phyloP scores from a whole-genome alignment of 30 jellyfish, hydroid and myxozoan species.

The Morbakka virulenta region DNA sequence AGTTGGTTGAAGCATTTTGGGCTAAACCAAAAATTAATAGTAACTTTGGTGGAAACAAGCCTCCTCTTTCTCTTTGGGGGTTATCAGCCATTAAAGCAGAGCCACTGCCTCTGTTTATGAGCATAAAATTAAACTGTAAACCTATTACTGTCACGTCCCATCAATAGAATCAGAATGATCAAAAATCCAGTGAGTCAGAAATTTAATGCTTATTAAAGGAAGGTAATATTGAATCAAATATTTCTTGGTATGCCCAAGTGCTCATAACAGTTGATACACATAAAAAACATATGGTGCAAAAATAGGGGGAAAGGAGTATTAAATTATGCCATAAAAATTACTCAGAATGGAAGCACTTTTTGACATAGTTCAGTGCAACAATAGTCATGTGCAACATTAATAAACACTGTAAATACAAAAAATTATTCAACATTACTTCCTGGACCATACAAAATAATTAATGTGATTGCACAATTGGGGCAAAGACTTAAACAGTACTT shows the following conservation, averaged over 20 bases:
- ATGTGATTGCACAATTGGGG: too few species aligned
- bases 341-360: too few species aligned
- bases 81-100: constrained; percentile 8
- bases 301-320: too few species aligned
- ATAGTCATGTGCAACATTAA: too few species aligned
- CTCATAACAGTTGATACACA: constrained; percentile 12
- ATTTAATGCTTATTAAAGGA: constrained; percentile 40
- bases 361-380: too few species aligned
- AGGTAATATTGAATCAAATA: constrained; percentile 64
- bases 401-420: too few species aligned
- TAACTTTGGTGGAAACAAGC: not conserved
- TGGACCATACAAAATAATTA: too few species aligned
- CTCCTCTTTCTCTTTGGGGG: constrained; percentile 17
- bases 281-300: constrained; percentile 41
- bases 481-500: too few species aligned
- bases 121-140: constrained; percentile 34
- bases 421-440: too few species aligned
- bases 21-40: not conserved
- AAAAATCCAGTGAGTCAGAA: constrained; percentile 32
- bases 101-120: constrained; percentile 33
- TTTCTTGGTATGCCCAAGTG: constrained; percentile 84
- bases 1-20: constrained; percentile 22
- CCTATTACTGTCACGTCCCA: constrained; percentile 73
- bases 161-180: constrained; percentile 20
- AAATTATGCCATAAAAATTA: too few species aligned